phyloP scores from a whole-genome alignment of 2,888 invertebrate genomes.

The Cheilosia vulpina region DNA sequence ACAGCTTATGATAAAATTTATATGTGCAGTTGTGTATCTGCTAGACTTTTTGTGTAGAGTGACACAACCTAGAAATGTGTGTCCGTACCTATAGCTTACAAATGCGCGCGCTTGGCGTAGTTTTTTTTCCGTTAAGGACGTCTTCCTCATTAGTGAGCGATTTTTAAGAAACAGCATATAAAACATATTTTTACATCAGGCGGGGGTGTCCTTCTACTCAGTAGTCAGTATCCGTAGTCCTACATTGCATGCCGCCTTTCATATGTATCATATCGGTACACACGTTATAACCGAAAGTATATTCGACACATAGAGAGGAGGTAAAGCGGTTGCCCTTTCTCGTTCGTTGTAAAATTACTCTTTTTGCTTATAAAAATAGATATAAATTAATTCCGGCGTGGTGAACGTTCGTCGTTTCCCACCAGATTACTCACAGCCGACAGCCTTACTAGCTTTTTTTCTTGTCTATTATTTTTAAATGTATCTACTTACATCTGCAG shows the following conservation, averaged over 20 bases:
- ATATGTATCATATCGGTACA: constrained; percentile 13
- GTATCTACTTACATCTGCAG: constrained; percentile 90
- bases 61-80: constrained; percentile 57
- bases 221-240: not conserved
- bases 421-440: constrained; percentile 52
- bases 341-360: constrained; percentile 67
- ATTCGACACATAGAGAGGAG: constrained; percentile 36
- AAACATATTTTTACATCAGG: constrained; percentile 37
- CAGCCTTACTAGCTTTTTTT: constrained; percentile 26
- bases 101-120: constrained; percentile 75
- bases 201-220: constrained; percentile 48
- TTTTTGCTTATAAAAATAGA: constrained; percentile 67
- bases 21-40: constrained; percentile 47
- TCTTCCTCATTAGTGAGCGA: constrained; percentile 37
- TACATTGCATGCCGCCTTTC: constrained; percentile 24
- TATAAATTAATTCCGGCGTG: constrained; percentile 66
- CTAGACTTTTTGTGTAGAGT: constrained; percentile 38
- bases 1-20: constrained; percentile 54
- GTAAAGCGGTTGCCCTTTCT: constrained; percentile 72
- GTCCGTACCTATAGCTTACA: constrained; percentile 39
- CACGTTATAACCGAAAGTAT: constrained; percentile 36
- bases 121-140: constrained; percentile 30
- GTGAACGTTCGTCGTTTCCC: constrained; percentile 32
- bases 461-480: constrained; percentile 17
- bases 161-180: constrained; percentile 54